A percentile compares a stretch with the other conserved stretches of the same genome.
phyloP scores from a whole-genome alignment of 2,113 vertebrate species.

The Psammodynastes pulverulentus region DNA sequence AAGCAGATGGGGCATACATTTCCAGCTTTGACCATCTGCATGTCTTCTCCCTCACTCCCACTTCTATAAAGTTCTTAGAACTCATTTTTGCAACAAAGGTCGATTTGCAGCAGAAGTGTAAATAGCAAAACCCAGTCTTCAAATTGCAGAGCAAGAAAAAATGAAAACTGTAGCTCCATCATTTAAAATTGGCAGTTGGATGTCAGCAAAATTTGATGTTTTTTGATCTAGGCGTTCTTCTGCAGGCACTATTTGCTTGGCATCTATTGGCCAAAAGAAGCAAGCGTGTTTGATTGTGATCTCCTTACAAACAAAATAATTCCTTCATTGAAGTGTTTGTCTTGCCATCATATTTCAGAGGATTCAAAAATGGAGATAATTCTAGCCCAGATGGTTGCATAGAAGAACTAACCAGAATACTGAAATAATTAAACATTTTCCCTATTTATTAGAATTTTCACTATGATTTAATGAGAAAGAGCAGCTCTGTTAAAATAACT shows the following conservation, averaged over 20 bases:
- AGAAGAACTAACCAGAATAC: not conserved
- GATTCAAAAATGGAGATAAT: not conserved
- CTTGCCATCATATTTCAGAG: not conserved
- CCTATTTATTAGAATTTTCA: not conserved
- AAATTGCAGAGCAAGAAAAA: slow-evolving; percentile 69
- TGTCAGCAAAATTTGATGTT: slow-evolving; percentile 41
- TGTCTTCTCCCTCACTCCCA: slow-evolving; percentile 54
- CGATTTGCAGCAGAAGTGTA: slow-evolving; percentile 63
- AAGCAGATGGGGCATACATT: slow-evolving; percentile 80
- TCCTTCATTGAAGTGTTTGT: not conserved
- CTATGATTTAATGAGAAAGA: not conserved
- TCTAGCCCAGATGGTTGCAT: not conserved
- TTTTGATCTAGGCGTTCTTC: not conserved
- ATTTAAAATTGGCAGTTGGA: slow-evolving; percentile 65
- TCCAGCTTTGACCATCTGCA: slow-evolving; percentile 80
- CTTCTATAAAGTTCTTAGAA: slow-evolving; percentile 71
- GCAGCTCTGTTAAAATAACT: not conserved
- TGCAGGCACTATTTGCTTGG: not conserved
- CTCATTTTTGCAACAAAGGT: slow-evolving; percentile 72
- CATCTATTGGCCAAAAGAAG: not conserved
- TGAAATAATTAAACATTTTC: not conserved
- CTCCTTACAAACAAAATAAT: not conserved
- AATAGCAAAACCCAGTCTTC: slow-evolving; percentile 69
- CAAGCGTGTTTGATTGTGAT: not conserved
- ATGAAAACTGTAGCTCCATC: slow-evolving; percentile 62